Base-by-base conservation (phyloP, 2,113 vertebrate species). In the Alethe castanea region DNA sequence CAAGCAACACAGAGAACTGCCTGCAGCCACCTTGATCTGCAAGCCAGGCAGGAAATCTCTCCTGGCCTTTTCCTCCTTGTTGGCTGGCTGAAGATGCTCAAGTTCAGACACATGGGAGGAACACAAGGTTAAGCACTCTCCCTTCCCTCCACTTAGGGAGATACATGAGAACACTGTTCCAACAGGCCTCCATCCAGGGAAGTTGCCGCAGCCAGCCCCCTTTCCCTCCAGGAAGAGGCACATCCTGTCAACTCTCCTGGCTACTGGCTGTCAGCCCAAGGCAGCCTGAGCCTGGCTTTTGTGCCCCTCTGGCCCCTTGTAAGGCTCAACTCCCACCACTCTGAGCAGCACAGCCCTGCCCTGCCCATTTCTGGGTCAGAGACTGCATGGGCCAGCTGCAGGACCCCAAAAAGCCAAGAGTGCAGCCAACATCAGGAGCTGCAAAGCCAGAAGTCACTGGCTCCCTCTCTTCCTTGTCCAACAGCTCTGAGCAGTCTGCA, bases 271-370 rank as follows among this genome's bases (percentile, higher is more conserved):
- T 8, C 2, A 2, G 60, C 38, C 52, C 86, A 65, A 48, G 0
- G 1, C 13, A 26, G 59, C 47, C 38, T 1, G 0, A 66, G 19
- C 36, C 44, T 5, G 16, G 28, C 45, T 85, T 69, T n/a, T 5
- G 7, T 0, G 0, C 11, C 3, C 0, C 0, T 56, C 70, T 18
- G 29, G 24, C 7, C 38, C 45, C 47, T 42, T 4, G 4, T 1
- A 14, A 73, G 45, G 72, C 29, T 61, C 54, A 2, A 9, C 26
- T 86, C 35, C 19, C 52, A 60, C 2, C 45, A 29, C 48, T 26
- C 8, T 17, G 84, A 88, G 65, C 33, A 59, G 44, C 44, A n/a
- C 0, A 0, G 69, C 24, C 14, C 70, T 52, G 52, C 54, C 31
- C 59, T 48, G 76, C 25, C 45, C 2, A 2, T 29, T 83, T 40